These are phyloP conservation scores for Celastrina argiolus DNA, from an alignment of 2,888 invertebrate genomes.

Conservation along the genomic window DNA sequence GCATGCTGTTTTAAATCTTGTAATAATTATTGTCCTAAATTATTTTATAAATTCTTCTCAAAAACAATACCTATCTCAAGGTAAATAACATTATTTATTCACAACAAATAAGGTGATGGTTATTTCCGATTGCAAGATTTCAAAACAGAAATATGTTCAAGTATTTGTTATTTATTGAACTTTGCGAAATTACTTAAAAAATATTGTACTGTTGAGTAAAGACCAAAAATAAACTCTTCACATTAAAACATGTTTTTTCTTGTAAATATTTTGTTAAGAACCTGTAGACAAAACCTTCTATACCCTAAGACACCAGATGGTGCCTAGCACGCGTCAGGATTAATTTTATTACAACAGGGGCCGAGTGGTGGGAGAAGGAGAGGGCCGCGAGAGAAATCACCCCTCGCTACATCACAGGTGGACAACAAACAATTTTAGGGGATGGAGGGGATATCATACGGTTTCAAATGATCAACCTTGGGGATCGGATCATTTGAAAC, in stretches of 20 bases:
- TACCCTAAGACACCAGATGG: too few species aligned
- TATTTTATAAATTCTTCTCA: neutral
- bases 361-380: too few species aligned
- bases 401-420: too few species aligned
- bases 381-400: too few species aligned
- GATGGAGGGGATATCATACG: too few species aligned
- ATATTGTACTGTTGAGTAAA: slow-evolving; percentile 58
- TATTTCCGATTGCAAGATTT: slow-evolving; percentile 28
- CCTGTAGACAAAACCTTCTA: too few species aligned
- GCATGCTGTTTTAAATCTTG: slow-evolving; percentile 14
- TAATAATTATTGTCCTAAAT: neutral
- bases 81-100: neutral
- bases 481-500: too few species aligned
- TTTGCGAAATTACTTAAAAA: slow-evolving; percentile 42
- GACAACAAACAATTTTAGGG: too few species aligned
- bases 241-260: slow-evolving; percentile 44
- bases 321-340: too few species aligned
- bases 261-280: neutral
- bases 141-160: slow-evolving; percentile 27
- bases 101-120: slow-evolving; percentile 14
- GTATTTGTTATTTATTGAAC: slow-evolving; percentile 38
- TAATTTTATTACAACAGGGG: too few species aligned
- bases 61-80: neutral
- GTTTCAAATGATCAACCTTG: too few species aligned
- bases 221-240: slow-evolving; percentile 75